Evolutionary conservation across 2,888 invertebrate species (phyloP), one percentile per base, ranked within the genome.

Genomic region (Dastarcus helophoroides): DNA sequence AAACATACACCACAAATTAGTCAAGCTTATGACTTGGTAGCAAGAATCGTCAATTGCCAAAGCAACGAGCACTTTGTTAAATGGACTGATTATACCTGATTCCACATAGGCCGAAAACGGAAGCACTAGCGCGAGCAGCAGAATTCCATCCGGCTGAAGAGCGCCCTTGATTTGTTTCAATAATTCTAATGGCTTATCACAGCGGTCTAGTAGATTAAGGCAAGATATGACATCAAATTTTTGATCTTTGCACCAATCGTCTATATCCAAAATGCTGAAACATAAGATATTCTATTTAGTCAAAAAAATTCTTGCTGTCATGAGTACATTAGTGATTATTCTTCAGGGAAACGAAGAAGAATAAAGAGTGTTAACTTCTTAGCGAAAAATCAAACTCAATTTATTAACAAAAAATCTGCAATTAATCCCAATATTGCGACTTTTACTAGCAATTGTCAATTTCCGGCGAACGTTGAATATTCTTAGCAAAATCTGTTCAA

Each of bases 81-180:
- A 25, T 30, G 9, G 14, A 2, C 12, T 19, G 27, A 31, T 44
- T 50, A 64, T 67, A 76, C 86, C 83, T 42, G 69, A 71, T 70
- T 97, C 97, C 0, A 95, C 94, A 56, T 91, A 97, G 31, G 93
- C 89, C 46, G 78, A 81, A 64, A 90, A 89, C 1, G 97, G 97
- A 37, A 97, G 66, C 8, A 95, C 97, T 2, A 94, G 67, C 0
- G 94, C 94, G n/a, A 97, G 65, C 24, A 95, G 56, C 12, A 88
- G 68, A 14, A 76, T 64, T 1, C 91, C 91, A 29, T 71, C 72
- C 0, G 81, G 76, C 4, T 73, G 69, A 24, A 97, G 63, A 1
- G 80, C 72, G 11, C 65, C 55, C 41, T 71, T 73, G 14, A 95
- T 83, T 47, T 84, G 74, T 30, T 68, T 64, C 41, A 98, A 65